Conservation (phyloP, 2,113 vertebrate species). For the Bettongia penicillata region DNA sequence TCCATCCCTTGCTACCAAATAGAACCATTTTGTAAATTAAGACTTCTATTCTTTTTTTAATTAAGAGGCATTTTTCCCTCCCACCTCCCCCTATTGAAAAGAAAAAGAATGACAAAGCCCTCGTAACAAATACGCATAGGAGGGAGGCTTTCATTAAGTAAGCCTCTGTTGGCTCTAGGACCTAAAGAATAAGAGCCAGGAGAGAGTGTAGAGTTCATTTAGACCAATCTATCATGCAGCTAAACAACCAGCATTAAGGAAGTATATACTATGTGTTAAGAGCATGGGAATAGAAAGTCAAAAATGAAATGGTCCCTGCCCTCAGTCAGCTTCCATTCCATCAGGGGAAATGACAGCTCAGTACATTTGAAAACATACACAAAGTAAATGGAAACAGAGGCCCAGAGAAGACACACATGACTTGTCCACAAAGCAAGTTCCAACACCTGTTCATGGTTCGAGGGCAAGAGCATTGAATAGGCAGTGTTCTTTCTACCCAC, state of each 20-base stretch:
- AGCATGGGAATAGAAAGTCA: neutral
- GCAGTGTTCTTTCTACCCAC: neutral
- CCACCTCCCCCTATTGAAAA: neutral
- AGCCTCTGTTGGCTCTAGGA: neutral
- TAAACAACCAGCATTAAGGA: neutral
- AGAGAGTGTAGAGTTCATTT: neutral
- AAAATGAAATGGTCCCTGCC: neutral
- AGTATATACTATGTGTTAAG: neutral
- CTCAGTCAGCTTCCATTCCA: neutral
- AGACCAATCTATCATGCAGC: neutral
- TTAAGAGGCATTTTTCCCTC: neutral
- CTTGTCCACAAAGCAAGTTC: neutral
- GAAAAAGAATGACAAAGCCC: no score
- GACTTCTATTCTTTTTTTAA: neutral
- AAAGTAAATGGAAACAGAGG: neutral
- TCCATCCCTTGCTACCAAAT: neutral
- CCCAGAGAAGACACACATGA: neutral
- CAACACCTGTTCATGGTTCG: neutral
- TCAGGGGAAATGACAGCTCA: neutral
- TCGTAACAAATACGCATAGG: no score
- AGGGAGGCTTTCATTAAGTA: neutral
- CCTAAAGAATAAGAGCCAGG: neutral
- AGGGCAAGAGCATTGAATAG: neutral
- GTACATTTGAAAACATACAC: neutral
- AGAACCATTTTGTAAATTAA: neutral